Evolutionary conservation across 2,888 invertebrate genomes (phyloP).

Genomic region (Blera fallax): DNA sequence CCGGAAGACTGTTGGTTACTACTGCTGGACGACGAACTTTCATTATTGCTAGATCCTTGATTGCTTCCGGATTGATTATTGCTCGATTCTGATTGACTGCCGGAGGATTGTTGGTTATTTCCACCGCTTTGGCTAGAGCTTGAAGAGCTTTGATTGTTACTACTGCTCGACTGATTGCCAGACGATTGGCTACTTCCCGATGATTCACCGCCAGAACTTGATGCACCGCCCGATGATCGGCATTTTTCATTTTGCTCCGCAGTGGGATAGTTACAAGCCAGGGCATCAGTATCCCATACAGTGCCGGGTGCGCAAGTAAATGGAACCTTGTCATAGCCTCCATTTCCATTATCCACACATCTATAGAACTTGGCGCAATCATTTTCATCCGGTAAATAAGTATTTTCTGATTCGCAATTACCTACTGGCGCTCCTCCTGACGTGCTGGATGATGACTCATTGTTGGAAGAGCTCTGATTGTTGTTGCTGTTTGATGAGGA

Average conservation of each 20-base stretch:
- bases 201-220: not conserved
- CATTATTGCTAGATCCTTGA: not conserved
- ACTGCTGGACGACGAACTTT: conserved; percentile 5
- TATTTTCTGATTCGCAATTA: conserved; percentile 81
- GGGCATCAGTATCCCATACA: conserved; percentile 83
- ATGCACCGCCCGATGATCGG: conserved; percentile 31
- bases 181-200: not conserved
- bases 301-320: conserved; percentile 87
- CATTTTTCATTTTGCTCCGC: conserved; percentile 78
- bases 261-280: conserved; percentile 79
- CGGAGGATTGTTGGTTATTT: conserved; percentile 46
- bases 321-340: conserved; percentile 84
- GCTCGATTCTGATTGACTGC: not conserved
- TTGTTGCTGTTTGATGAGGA: conserved; percentile 37
- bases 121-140: conserved; percentile 1
- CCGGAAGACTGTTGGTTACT: not conserved
- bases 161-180: not conserved
- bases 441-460: conserved; percentile 51
- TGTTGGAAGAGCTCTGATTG: conserved; percentile 54
- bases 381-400: conserved; percentile 80
- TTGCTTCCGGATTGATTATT: not conserved
- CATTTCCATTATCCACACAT: conserved; percentile 85
- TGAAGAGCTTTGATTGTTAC: not conserved
- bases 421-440: conserved; percentile 74
- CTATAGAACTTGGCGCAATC: conserved; percentile 87